Percentiles rank a stretch among this genome's conserved stretches.
phyloP scores from a whole-genome alignment of 2,797 vertebrate genomes.

The Pseudochaenichthys georgianus region DNA sequence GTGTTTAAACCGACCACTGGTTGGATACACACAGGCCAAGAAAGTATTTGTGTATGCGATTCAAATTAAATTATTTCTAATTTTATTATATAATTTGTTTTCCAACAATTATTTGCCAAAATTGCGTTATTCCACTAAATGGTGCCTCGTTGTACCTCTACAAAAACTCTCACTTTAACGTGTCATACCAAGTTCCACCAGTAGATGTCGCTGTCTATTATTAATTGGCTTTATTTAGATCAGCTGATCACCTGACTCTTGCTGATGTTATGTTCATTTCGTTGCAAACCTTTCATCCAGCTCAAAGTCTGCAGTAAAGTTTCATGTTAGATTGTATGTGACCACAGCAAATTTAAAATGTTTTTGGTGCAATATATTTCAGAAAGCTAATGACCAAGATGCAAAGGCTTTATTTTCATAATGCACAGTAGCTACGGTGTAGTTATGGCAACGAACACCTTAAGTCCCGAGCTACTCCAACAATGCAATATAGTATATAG shows the following conservation, averaged over 20 bases:
- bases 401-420: no score
- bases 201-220: slow-evolving; percentile 36
- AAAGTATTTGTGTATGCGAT: not conserved
- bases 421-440: no score
- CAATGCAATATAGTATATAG: no score
- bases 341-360: no score
- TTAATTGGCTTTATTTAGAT: not conserved
- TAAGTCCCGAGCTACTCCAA: no score
- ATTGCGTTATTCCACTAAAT: not conserved
- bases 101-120: not conserved
- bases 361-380: not conserved
- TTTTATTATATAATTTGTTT: not conserved
- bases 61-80: no score
- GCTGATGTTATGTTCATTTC: not conserved
- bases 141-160: not conserved
- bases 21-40: not conserved
- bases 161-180: not conserved
- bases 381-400: not conserved
- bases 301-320: not conserved
- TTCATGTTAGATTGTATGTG: not conserved
- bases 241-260: not conserved
- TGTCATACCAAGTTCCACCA: not conserved
- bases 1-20: not conserved
- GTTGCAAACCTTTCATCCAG: not conserved
- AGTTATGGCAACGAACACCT: no score